phyloP scores from a whole-genome alignment of 2,888 invertebrate genomes.

The Rhabditoides inermis region DNA sequence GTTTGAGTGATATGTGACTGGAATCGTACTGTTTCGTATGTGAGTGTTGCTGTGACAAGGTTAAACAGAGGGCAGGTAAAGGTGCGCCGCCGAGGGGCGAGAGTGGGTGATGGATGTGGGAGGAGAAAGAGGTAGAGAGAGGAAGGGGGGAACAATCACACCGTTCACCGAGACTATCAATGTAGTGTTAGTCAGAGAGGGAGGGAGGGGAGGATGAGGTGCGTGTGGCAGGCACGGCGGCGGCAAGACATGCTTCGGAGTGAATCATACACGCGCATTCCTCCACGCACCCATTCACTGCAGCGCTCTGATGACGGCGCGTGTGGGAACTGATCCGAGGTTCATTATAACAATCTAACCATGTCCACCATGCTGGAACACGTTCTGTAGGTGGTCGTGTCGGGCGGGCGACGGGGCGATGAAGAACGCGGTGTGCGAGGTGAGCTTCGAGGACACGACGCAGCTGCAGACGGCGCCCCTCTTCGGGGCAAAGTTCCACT shows the following conservation, averaged over 20 bases:
- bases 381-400: constrained; percentile 33
- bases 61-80: not conserved
- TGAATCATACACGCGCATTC: no score
- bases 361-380: not conserved
- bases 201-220: no score
- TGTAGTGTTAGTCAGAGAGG: no score
- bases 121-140: constrained; percentile 1
- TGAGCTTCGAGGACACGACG: constrained; percentile 53
- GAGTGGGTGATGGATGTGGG: not conserved
- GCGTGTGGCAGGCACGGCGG: no score
- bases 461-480: constrained; percentile 61
- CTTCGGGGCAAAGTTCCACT: constrained; percentile 91
- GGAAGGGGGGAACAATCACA: not conserved
- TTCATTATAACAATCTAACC: no score
- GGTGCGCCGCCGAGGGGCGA: not conserved
- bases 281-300: no score
- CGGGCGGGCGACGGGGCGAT: constrained; percentile 31
- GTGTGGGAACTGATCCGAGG: no score
- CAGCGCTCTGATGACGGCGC: no score
- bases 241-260: no score
- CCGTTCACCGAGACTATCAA: no score
- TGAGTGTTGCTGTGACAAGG: not conserved
- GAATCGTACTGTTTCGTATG: no score
- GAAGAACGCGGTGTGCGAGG: constrained; percentile 57
- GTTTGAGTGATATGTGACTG: no score